These are phyloP conservation scores for Diplolepis rosae DNA, from an alignment of 2,888 invertebrate genomes.

Conservation along the genomic window DNA sequence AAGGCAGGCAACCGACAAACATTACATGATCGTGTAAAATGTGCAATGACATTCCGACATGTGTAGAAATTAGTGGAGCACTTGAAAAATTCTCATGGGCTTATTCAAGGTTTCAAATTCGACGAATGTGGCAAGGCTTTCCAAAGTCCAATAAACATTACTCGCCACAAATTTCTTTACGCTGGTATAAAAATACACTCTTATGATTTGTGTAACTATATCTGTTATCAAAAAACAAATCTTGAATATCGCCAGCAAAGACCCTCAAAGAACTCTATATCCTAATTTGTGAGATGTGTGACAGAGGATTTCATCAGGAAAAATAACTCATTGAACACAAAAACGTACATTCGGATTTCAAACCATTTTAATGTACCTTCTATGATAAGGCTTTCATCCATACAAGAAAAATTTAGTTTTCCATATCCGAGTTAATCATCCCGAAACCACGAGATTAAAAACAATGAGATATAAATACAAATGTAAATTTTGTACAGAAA, in stretches of 20 bases:
- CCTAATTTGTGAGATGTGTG: conserved; percentile 60
- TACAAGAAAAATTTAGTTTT: conserved; percentile 65
- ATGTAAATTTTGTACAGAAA: not conserved
- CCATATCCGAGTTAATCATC: conserved; percentile 59
- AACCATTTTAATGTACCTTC: conserved; percentile 59
- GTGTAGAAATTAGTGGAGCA: conserved; percentile 68
- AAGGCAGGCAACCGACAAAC: conserved; percentile 50
- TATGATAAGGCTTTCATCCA: conserved; percentile 61
- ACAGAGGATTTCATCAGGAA: conserved; percentile 59
- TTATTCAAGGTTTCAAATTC: conserved; percentile 64
- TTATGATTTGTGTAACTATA: conserved; percentile 62
- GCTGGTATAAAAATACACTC: conserved; percentile 57
- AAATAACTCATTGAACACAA: conserved; percentile 63
- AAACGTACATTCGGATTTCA: conserved; percentile 58
- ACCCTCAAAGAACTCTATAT: conserved; percentile 60
- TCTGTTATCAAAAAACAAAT: conserved; percentile 64
- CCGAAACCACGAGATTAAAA: conserved; percentile 36
- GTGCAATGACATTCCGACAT: conserved; percentile 59
- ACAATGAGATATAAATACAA: not conserved
- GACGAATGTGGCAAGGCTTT: conserved; percentile 60
- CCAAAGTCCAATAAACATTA: conserved; percentile 62
- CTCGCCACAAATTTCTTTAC: conserved; percentile 66
- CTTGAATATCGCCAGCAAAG: conserved; percentile 55
- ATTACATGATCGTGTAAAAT: conserved; percentile 63
- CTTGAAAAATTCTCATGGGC: conserved; percentile 65